These are phyloP conservation scores for Hippocampus mohnikei DNA, from an alignment of 2,113 vertebrate genomes.

Conservation along the genomic window DNA sequence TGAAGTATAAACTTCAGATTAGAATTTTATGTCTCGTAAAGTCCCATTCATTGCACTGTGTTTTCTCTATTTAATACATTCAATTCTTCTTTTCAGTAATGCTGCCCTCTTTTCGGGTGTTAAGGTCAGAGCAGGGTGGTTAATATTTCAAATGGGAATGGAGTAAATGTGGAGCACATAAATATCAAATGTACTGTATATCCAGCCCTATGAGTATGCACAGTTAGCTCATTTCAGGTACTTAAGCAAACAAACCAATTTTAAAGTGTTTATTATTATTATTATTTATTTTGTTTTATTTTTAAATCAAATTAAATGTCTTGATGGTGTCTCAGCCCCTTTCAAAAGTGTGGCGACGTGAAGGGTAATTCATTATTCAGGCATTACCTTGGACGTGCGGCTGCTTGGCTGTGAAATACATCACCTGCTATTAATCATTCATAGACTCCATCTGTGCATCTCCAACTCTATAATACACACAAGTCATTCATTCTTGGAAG, in stretches of 20 bases:
- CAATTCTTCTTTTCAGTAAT: conserved; percentile 3
- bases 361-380: conserved; percentile 45
- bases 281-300: background rate
- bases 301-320: too few species aligned
- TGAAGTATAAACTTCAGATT: background rate
- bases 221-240: background rate
- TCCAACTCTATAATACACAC: background rate
- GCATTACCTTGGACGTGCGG: conserved; percentile 37
- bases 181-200: conserved; percentile 43
- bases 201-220: conserved; percentile 1
- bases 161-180: conserved; percentile 57
- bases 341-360: conserved; percentile 1
- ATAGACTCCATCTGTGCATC: conserved; percentile 51
- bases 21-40: background rate
- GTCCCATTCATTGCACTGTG: background rate
- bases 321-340: background rate
- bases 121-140: conserved; percentile 25
- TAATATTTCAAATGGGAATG: conserved; percentile 59
- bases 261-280: background rate
- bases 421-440: conserved; percentile 65
- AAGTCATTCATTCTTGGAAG: background rate
- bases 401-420: conserved; percentile 39
- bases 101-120: conserved; percentile 15
- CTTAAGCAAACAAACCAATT: background rate
- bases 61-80: background rate